These are phyloP conservation scores for Xestia sexstrigata DNA, from an alignment of 2,888 invertebrate genomes.

Conservation along the genomic window DNA sequence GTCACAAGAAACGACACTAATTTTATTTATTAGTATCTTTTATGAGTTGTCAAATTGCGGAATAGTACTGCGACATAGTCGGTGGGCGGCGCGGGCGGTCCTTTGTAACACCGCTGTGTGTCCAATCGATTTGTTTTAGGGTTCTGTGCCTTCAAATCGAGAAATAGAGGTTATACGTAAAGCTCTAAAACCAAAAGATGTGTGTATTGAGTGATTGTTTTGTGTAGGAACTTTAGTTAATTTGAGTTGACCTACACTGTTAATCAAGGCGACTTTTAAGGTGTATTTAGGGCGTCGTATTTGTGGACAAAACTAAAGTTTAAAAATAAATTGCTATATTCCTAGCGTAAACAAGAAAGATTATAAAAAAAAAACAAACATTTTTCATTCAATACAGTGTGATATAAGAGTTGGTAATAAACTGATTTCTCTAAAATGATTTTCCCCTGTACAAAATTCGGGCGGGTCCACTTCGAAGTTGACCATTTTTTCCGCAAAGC, in stretches of 20 bases:
- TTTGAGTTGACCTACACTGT: not conserved
- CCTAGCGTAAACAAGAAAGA: too few relatives aligned
- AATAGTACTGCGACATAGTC: conserved; percentile 71
- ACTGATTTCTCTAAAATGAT: not conserved
- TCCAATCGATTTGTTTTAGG: conserved; percentile 80
- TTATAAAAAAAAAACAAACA: too few relatives aligned
- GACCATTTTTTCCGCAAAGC: conserved; percentile 15
- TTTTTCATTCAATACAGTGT: too few relatives aligned
- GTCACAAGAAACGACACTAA: conserved; percentile 80
- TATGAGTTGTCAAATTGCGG: conserved; percentile 84
- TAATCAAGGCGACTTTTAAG: not conserved
- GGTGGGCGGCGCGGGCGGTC: conserved; percentile 64
- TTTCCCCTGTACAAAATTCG: not conserved
- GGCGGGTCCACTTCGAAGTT: not conserved
- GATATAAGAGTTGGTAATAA: too few relatives aligned
- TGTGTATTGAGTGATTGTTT: not conserved
- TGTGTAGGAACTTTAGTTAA: not conserved
- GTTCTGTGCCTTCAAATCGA: conserved; percentile 51
- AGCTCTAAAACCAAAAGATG: not conserved
- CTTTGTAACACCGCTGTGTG: conserved; percentile 75
- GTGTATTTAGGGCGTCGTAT: too few relatives aligned
- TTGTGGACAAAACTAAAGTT: too few relatives aligned
- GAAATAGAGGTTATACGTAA: conserved; percentile 2
- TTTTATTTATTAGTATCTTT: conserved; percentile 88
- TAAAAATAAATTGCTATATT: too few relatives aligned